Base-by-base conservation (phyloP, 2,797 vertebrate genomes). In the Bradypus variegatus region DNA sequence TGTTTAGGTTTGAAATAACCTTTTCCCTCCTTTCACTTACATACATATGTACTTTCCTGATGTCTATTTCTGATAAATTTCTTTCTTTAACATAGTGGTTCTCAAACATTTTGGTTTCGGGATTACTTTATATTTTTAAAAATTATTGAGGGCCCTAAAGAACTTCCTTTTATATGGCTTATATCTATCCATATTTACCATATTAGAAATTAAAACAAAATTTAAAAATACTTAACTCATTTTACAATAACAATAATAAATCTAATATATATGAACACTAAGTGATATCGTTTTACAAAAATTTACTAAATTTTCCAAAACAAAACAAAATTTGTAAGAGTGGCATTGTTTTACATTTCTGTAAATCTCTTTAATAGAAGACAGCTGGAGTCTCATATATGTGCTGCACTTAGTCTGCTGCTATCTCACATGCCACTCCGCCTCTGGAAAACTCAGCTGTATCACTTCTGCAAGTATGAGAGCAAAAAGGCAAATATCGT, bases 291-390 rank as follows among this genome's bases (percentile, higher is more conserved):
- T 78, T 88, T 85, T 14, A 33, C 41, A 58, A 27, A n/a, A 80
- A 48, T 50, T 92, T 62, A 70, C 89, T 62, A 70, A 14, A 84
- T n/a, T 89, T 94, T 89, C 65, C 62, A 79, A 90, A 88, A 92
- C 60, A 88, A 60, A 80, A 86, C 41, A 80, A 73, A 65, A 81
- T 75, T 55, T 9, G 90, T 78, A 38, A 92, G 60, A 92, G 50
- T 62, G 53, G 86, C 73, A 81, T 64, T 29, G 21, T 70, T 92
- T 91, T 76, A 75, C 41, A 76, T 84, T 77, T 93, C 81, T 91
- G 83, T 36, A 91, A 82, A 81, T 75, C 75, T 82, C 69, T 87
- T 86, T 93, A 94, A 93, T 86, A 70, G 86, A 86, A 93, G 86
- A 50, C 86, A 94, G 86, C 82, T 94, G 69, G 38, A 23, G 23